Evolutionary conservation across 2,888 invertebrate genomes (phyloP), one percentile per base, ranked within the genome.

Genomic region (Spatulosminthurus flaviceps): DNA sequence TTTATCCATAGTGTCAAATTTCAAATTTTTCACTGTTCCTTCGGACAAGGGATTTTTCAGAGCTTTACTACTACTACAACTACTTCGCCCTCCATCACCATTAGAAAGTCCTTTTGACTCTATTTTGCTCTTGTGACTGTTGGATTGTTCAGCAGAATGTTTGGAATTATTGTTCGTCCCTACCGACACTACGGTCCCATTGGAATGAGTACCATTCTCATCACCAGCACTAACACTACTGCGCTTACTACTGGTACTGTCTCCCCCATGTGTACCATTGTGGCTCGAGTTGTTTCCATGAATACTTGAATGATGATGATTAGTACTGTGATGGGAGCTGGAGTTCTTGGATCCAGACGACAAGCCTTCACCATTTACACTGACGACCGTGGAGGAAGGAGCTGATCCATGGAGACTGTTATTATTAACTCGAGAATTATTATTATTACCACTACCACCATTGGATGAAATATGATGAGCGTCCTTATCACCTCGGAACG

Each of bases 401-500:
- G 43, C 60, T 5, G 76, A 43, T 42, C 76, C 76, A 76, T 76
- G 41, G 19, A 69, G 75, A 21, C n/a, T 64, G n/a, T 42, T 76
- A 42, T 76, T 67, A 19, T 67, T 67, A 28, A 28, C 22, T 11
- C 76, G 76, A 67, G 19, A n/a, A 21, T 9, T 64, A 9, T 42
- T 76, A 42, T 76, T 67, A 19, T 67, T 67, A 28, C n/a, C 22
- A 1, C 76, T 66, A 67, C n/a, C 26, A 19, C 22, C 7, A 67
- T 28, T 24, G 28, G n/a, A n/a, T 73, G 72, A 16, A 41, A 51
- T 24, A 26, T 64, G 64, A 42, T 22, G 51, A 4, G 19, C 21
- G 28, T 75, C 64, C 64, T 75, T 64, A 75, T 64, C 75, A 64
- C 75, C 41, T 41, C 41, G 61, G 29, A 75, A 75, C 75, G 76